Conservation (phyloP, 2,113 vertebrate genomes). For the Anoura caudifer region DNA sequence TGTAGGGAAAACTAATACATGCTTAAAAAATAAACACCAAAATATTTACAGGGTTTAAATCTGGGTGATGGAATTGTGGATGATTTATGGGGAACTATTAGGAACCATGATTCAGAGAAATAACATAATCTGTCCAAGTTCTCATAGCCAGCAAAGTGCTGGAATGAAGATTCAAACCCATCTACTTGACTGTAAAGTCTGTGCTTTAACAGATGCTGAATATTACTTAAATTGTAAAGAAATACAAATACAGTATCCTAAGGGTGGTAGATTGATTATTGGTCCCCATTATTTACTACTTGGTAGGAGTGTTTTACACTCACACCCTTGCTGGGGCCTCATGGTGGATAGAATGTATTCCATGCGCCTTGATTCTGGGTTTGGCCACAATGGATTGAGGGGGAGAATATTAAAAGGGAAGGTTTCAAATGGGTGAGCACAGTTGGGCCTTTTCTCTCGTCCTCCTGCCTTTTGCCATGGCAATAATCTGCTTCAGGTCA, state of each 20-base stretch:
- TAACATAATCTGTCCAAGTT: neutral
- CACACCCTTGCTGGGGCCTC: neutral
- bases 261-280: neutral
- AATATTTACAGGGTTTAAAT: conserved; percentile 33
- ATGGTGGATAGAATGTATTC: neutral
- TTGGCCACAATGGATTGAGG: neutral
- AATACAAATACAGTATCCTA: neutral
- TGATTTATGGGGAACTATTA: neutral
- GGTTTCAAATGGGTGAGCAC: neutral
- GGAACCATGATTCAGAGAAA: neutral
- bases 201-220: neutral
- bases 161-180: neutral
- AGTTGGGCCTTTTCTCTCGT: neutral
- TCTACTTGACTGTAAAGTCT: neutral
- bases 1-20: neutral
- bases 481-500: neutral
- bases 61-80: neutral
- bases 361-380: neutral
- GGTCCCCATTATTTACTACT: neutral
- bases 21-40: conserved; percentile 9
- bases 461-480: neutral
- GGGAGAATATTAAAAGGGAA: neutral
- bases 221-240: neutral
- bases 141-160: neutral
- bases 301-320: neutral